Evolutionary conservation across 1,140 invertebrate species (phyloP).

Genomic region (Drosophila rhopaloa): DNA sequence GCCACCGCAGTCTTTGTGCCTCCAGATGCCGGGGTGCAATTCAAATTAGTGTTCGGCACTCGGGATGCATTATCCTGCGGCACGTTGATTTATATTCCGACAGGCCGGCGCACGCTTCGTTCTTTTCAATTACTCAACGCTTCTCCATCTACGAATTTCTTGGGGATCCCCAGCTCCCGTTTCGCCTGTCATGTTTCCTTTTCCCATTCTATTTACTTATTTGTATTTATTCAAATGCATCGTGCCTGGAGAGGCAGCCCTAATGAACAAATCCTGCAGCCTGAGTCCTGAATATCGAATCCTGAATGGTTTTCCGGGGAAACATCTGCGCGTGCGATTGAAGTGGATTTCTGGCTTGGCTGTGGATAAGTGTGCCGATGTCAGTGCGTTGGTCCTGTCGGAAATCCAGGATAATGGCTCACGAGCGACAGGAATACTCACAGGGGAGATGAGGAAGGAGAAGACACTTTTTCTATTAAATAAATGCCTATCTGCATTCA

Average conservation of each 20-base stretch:
- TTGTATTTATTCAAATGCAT: conserved; percentile 73
- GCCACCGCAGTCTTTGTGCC: conserved; percentile 30
- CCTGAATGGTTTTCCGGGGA: conserved; percentile 49
- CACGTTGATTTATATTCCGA: conserved; percentile 68
- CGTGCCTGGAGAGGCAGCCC: conserved; percentile 53
- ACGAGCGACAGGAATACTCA: neutral
- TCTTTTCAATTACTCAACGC: conserved; percentile 70
- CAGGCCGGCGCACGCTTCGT: conserved; percentile 39
- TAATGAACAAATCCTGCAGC: conserved; percentile 65
- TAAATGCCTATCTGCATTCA: neutral
- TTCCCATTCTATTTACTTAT: conserved; percentile 58
- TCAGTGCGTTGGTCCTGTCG: conserved; percentile 41
- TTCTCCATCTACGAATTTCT: conserved; percentile 7
- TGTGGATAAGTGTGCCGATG: conserved; percentile 39
- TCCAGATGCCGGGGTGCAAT: conserved; percentile 54
- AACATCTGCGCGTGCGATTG: conserved; percentile 68
- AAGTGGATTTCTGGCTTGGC: conserved; percentile 30
- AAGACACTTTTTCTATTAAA: neutral
- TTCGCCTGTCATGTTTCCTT: conserved; percentile 58
- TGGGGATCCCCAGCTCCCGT: conserved; percentile 48
- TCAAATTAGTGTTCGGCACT: conserved; percentile 76
- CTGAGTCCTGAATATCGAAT: conserved; percentile 19
- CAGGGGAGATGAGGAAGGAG: neutral
- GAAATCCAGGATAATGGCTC: conserved; percentile 13
- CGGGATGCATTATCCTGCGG: conserved; percentile 66